A percentile compares a stretch with the other conserved stretches of the same genome.
Evolutionary conservation across 1,140 invertebrate genomes (phyloP).

Genomic region (Drosophila ambigua): DNA sequence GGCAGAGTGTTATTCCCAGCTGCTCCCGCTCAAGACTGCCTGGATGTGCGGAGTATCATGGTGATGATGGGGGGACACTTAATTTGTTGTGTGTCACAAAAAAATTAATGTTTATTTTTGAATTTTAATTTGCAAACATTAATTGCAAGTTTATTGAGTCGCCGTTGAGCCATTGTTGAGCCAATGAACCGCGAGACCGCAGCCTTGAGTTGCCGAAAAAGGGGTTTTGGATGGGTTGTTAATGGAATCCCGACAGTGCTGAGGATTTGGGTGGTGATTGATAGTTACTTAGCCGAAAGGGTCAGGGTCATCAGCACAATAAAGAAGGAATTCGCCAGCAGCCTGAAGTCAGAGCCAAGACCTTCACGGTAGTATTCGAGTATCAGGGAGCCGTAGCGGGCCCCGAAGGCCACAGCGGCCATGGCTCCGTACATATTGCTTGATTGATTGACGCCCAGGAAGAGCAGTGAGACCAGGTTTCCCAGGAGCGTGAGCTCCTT

Average conservation of each 20-base stretch:
- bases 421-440: conserved; percentile 62
- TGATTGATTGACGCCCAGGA: conserved; percentile 68
- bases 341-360: conserved; percentile 45
- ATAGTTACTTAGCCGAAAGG: conserved; percentile 43
- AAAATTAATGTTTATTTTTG: conserved; percentile 83
- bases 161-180: conserved; percentile 46
- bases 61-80: conserved; percentile 41
- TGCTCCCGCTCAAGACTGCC: conserved; percentile 11
- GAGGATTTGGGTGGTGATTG: too few relatives aligned
- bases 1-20: conserved; percentile 47
- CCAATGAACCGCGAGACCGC: conserved; percentile 67
- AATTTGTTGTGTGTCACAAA: conserved; percentile 53
- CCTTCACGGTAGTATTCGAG: conserved; percentile 66
- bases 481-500: conserved; percentile 75
- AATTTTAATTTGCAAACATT: conserved; percentile 82
- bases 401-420: conserved; percentile 62
- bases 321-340: conserved; percentile 59
- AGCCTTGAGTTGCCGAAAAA: conserved; percentile 56
- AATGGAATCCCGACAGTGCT: too few relatives aligned
- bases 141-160: conserved; percentile 82
- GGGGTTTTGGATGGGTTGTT: not conserved
- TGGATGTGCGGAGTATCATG: conserved; percentile 2
- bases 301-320: conserved; percentile 63
- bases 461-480: conserved; percentile 72
- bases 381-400: conserved; percentile 60